Percentiles rank a stretch among this genome's conserved stretches.
phyloP scores from a whole-genome alignment of 2,888 invertebrate species.

The Acleris sparsana region DNA sequence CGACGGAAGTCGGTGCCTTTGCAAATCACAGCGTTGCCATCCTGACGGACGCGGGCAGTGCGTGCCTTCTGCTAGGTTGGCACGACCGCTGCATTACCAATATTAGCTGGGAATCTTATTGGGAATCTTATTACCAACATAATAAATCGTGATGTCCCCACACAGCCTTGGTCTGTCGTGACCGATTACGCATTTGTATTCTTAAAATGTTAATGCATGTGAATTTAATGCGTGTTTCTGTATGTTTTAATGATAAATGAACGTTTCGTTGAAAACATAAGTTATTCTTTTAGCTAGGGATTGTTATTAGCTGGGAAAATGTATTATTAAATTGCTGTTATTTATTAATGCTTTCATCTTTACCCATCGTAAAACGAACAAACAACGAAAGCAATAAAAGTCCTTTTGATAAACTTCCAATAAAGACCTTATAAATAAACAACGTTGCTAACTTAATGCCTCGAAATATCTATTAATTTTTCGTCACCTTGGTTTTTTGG shows the following conservation, averaged over 20 bases:
- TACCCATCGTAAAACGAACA: too few relatives aligned
- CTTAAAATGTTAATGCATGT: conserved; percentile 21
- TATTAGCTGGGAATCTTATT: conserved; percentile 50
- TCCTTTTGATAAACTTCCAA: too few relatives aligned
- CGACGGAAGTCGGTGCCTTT: conserved; percentile 77
- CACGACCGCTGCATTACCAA: conserved; percentile 56
- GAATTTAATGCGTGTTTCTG: conserved; percentile 29
- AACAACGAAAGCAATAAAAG: too few relatives aligned
- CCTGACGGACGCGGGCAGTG: conserved; percentile 45
- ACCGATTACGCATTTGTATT: conserved; percentile 49
- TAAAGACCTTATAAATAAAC: too few relatives aligned
- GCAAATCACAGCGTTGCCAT: conserved; percentile 49
- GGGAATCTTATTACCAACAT: conserved; percentile 27
- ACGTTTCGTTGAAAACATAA: not conserved
- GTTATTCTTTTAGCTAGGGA: not conserved
- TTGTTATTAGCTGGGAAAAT: too few relatives aligned
- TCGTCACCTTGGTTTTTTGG: too few relatives aligned
- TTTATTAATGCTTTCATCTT: too few relatives aligned
- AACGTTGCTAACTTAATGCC: too few relatives aligned
- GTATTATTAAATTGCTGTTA: too few relatives aligned
- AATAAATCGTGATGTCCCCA: conserved; percentile 57
- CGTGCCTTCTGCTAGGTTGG: conserved; percentile 51
- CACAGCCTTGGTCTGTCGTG: conserved; percentile 63
- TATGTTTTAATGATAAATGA: conserved; percentile 16
- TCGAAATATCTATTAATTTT: too few relatives aligned